These are phyloP conservation scores for Peromyscus polionotus DNA, from an alignment of 2,113 vertebrate species.

Conservation along the genomic window DNA sequence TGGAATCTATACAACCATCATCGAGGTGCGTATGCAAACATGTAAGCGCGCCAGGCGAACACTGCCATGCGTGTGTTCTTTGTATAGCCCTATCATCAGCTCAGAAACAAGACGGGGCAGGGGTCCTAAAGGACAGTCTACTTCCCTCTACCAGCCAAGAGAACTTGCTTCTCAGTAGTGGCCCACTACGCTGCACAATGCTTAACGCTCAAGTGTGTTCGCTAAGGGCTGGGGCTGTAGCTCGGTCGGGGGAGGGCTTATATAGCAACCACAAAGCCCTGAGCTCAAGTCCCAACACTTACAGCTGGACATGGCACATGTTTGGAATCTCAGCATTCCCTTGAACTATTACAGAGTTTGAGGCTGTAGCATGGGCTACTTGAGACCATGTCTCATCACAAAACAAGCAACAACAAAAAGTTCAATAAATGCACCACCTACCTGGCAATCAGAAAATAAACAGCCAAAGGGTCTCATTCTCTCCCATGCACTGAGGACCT, in stretches of 20 bases:
- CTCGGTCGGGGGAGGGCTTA: background rate
- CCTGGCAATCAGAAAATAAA: background rate
- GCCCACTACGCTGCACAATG: accelerated
- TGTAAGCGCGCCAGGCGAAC: accelerated
- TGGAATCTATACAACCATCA: background rate
- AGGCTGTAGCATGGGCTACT: background rate
- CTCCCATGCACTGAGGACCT: accelerated
- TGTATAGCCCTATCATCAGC: accelerated
- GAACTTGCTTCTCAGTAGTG: background rate
- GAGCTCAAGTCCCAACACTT: background rate
- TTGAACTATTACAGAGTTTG: background rate
- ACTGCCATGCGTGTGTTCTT: background rate
- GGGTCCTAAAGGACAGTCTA: accelerated
- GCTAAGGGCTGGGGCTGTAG: background rate
- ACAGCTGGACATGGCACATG: too few species aligned
- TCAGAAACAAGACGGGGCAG: background rate
- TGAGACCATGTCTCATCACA: background rate
- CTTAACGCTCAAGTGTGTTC: accelerated
- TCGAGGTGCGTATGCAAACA: accelerated
- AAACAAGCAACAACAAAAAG: background rate
- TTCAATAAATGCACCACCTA: background rate
- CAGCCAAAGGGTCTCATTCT: background rate
- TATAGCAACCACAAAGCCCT: background rate
- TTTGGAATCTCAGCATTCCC: background rate
- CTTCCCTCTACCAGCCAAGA: accelerated